These are phyloP conservation scores for Dallia pectoralis DNA, from an alignment of 2,797 vertebrate genomes.

Conservation along the genomic window DNA sequence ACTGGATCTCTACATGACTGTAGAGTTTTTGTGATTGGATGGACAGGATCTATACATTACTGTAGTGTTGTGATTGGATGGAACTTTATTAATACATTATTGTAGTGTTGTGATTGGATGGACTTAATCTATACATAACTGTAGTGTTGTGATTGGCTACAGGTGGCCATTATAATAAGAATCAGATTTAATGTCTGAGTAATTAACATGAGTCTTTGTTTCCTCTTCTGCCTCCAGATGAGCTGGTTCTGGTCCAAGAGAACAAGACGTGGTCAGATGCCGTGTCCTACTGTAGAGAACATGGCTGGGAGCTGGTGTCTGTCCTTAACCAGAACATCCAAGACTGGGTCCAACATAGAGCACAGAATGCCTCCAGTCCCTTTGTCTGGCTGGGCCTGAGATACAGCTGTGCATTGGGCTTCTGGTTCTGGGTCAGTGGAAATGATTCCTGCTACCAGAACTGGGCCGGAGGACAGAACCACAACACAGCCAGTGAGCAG, in stretches of 20 bases:
- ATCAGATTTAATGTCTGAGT: not conserved
- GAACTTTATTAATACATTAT: no score
- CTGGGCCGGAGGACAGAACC: not conserved
- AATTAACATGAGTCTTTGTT: not conserved
- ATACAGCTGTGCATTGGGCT: constrained; percentile 7
- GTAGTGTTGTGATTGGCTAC: no score
- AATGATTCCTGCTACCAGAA: not conserved
- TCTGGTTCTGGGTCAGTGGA: constrained; percentile 11
- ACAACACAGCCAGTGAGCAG: not conserved
- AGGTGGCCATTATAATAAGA: no score
- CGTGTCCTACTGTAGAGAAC: not conserved
- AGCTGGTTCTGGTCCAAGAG: not conserved
- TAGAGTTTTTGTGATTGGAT: no score
- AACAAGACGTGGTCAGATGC: constrained; percentile 4
- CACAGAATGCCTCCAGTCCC: not conserved
- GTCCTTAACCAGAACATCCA: not conserved
- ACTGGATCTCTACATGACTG: no score
- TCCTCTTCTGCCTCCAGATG: not conserved
- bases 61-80: no score
- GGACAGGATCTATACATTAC: no score
- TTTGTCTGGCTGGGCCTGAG: constrained; percentile 10
- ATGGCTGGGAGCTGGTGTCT: not conserved
- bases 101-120: no score
- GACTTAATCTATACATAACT: no score
- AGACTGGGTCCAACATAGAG: not conserved